Evolutionary conservation across 2,797 vertebrate genomes (phyloP).

Genomic region (Spatula versicolor): DNA sequence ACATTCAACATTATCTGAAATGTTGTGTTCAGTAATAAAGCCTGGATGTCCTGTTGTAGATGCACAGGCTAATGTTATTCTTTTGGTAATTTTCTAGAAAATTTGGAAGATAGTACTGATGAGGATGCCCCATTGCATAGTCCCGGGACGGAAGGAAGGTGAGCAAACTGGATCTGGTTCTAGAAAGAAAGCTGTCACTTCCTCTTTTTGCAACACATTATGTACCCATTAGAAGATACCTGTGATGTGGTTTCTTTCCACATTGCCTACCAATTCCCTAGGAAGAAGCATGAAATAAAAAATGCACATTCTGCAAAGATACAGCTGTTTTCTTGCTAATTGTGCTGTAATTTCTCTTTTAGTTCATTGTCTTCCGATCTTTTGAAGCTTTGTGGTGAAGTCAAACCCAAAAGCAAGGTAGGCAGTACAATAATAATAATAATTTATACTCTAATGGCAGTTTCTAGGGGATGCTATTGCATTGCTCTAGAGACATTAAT

Average conservation of each 20-base stretch:
- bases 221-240: not conserved
- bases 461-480: not conserved
- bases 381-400: conserved; percentile 94
- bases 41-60: not conserved
- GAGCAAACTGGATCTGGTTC: conserved; percentile 39
- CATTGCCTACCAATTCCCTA: not conserved
- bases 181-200: not conserved
- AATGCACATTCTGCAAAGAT: not conserved
- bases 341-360: conserved; percentile 56
- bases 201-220: not conserved
- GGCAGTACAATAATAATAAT: not conserved
- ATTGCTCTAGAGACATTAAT: not conserved
- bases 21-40: not conserved
- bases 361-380: conserved; percentile 93
- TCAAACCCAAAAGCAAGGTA: conserved; percentile 94
- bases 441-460: not conserved
- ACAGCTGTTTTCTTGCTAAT: not conserved
- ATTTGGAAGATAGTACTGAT: conserved; percentile 92
- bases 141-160: conserved; percentile 93
- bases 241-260: not conserved
- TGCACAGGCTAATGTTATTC: not conserved
- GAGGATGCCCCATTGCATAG: conserved; percentile 90
- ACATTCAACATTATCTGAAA: not conserved
- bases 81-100: conserved; percentile 82
- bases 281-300: not conserved